Percentiles rank a stretch among this genome's conserved stretches.
phyloP scores from a whole-genome alignment of 2,113 vertebrate genomes.

The Dissostichus mawsoni region DNA sequence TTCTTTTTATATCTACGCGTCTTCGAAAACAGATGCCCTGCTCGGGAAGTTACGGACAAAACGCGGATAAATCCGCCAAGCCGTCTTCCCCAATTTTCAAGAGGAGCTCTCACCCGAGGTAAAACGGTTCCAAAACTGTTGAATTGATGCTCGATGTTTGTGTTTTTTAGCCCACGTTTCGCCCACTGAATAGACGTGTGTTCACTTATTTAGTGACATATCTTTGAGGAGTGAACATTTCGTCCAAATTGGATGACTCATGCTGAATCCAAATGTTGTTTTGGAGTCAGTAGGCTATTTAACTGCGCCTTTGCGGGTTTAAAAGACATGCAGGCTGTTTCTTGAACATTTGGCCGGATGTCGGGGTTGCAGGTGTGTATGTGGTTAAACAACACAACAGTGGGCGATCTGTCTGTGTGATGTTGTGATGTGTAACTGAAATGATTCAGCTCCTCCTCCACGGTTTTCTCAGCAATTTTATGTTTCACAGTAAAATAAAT shows the following conservation, averaged over 20 bases:
- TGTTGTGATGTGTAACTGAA: slow-evolving; percentile 27
- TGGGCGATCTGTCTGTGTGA: slow-evolving; percentile 29
- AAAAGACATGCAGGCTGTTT: slow-evolving; percentile 17
- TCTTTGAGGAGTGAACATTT: slow-evolving; percentile 50
- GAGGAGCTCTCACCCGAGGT: slow-evolving; percentile 55
- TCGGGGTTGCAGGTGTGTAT: background rate
- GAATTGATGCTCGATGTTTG: slow-evolving; percentile 20
- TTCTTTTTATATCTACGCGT: slow-evolving; percentile 18
- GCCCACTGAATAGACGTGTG: slow-evolving; percentile 15
- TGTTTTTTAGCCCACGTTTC: background rate
- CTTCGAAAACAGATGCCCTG: slow-evolving; percentile 60
- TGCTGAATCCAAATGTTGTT: slow-evolving; percentile 41
- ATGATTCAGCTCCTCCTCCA: slow-evolving; percentile 42
- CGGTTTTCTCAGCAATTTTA: slow-evolving; percentile 9
- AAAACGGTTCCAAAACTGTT: slow-evolving; percentile 58
- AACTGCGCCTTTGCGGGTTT: slow-evolving; percentile 45
- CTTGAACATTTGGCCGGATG: background rate
- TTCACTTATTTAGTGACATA: slow-evolving; percentile 31
- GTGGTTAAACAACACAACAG: slow-evolving; percentile 28
- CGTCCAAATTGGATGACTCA: slow-evolving; percentile 69
- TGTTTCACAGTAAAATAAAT: slow-evolving; percentile 33
- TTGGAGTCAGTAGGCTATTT: slow-evolving; percentile 34
- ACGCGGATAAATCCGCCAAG: slow-evolving; percentile 70
- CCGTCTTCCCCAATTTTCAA: slow-evolving; percentile 29
- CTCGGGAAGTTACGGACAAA: slow-evolving; percentile 74